Evolutionary conservation across 2,113 vertebrate genomes (phyloP), one percentile per base, ranked within the genome.

Genomic region (Orientallactaga bullata): DNA sequence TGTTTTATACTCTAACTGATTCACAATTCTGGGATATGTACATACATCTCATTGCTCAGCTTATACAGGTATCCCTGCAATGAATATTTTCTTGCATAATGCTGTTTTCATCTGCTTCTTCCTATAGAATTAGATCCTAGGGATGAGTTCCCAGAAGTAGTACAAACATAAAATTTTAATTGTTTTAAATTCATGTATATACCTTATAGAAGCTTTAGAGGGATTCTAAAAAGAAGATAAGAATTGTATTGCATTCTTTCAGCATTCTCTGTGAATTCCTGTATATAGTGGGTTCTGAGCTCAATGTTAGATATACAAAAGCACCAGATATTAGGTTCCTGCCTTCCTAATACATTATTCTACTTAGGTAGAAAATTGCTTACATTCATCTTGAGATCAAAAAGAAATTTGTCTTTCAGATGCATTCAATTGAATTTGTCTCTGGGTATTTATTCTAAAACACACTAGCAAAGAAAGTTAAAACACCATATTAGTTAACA

Each of bases 121-220:
- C 4, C 55, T 81, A 65, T 90, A 73, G 51, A 93, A 90, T 85
- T 93, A 51, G 5, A 47, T 96, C 35, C 60, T 82, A 42, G 85
- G 42, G 47, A 85, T 78, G 87, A 95, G 85, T 80, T 92, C 37
- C 28, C 20, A 74, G 23, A 35, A 94, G 15, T 47, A 24, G 13
- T 77, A 73, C 88, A 94, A 87, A 84, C 26, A 84, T 39, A 85
- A 93, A 81, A 90, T 47, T 89, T 93, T 82, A 72, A 85, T 88
- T 77, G 95, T 88, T 55, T 47, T 55, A 90, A 79, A 47, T 60
- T 69, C 9, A 82, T 71, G 51, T 18, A 39, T 2, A 93, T 69
- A 74, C 2, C 12, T 90, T 84, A 85, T 3, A 72, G 51, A 76
- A 28, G 3, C 61, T 85, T 91, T 89, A 73, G 32, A 51, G 9